phyloP scores from a whole-genome alignment of 2,888 invertebrate genomes.

The Drosophila tanythrix region DNA sequence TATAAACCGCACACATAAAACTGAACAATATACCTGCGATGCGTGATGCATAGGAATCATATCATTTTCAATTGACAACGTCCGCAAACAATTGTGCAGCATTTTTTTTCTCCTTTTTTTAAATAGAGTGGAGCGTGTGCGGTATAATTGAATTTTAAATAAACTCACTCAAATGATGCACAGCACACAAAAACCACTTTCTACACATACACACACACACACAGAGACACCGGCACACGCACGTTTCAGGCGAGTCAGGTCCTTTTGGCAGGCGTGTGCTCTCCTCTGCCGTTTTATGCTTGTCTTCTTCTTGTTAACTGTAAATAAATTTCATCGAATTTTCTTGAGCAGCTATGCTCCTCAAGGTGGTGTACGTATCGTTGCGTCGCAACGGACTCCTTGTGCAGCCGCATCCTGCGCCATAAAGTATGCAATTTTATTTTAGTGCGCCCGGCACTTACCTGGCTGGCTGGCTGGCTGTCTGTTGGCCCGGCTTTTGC shows the following conservation, averaged over 20 bases:
- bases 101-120: neutral
- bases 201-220: slow-evolving; percentile 8
- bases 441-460: slow-evolving; percentile 70
- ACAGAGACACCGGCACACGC: slow-evolving; percentile 11
- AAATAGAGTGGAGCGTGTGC: slow-evolving; percentile 37
- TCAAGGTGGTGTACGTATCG: slow-evolving; percentile 26
- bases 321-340: slow-evolving; percentile 81
- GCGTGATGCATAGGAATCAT: slow-evolving; percentile 11
- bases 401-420: slow-evolving; percentile 61
- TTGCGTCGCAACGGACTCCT: slow-evolving; percentile 31
- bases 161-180: slow-evolving; percentile 67
- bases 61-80: slow-evolving; percentile 18
- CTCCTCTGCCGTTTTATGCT: slow-evolving; percentile 35
- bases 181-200: neutral
- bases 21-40: neutral
- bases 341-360: slow-evolving; percentile 41
- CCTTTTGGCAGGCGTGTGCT: slow-evolving; percentile 34
- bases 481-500: slow-evolving; percentile 60
- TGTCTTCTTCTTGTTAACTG: slow-evolving; percentile 74
- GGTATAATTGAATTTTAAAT: slow-evolving; percentile 85
- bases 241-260: slow-evolving; percentile 14
- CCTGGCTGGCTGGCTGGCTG: slow-evolving; percentile 46
- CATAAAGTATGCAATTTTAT: slow-evolving; percentile 80
- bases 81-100: slow-evolving; percentile 10
- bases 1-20: slow-evolving; percentile 10